Base-by-base conservation (phyloP, 2,113 vertebrate species). In the Cyanoramphus novaezelandiae region DNA sequence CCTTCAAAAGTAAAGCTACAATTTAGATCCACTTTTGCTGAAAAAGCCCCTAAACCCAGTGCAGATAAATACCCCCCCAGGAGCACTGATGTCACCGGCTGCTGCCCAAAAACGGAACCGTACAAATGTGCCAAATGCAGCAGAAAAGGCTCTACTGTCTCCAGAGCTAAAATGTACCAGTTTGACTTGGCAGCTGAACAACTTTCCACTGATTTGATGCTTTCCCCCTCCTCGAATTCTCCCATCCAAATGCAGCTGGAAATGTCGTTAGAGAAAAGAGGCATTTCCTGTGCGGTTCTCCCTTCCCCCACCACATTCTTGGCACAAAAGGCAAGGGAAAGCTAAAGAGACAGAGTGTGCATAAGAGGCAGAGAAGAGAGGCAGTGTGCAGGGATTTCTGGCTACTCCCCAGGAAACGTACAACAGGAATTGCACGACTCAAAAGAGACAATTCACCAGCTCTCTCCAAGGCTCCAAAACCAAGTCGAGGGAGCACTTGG, bases 221-320 rank as follows among this genome's bases (percentile, higher is more conserved):
- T 93, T 93, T 93, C 82, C 97, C 94, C 94, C 92, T 94, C 92
- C 85, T 92, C 88, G 88, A 95, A 97, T 91, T 96, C 96, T 97
- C 97, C 91, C 96, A 97, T 97, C 94, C 95, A 96, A 96, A 87
- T 94, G 96, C 97, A 98, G 97, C 97, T 98, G 97, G 97, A 97
- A 97, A 97, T 75, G 93, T 93, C 96, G 94, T 98, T 94, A 94
- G 92, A 97, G 96, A 97, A 97, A 95, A 96, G 97, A 98, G 97
- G 97, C 97, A 98, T 98, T 98, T 99, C 98, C 98, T 97, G 97
- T 96, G 95, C 78, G 96, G 95, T 95, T 95, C 95, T 94, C 96
- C 95, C 95, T 96, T 94, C 92, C 93, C 96, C 97, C 97, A 98
- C 95, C 92, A 91, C 97, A 97, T 98, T 98, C 97, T 97, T 98